These are phyloP conservation scores for Ahaetulla prasina DNA, from an alignment of 2,113 vertebrate species.

Conservation along the genomic window DNA sequence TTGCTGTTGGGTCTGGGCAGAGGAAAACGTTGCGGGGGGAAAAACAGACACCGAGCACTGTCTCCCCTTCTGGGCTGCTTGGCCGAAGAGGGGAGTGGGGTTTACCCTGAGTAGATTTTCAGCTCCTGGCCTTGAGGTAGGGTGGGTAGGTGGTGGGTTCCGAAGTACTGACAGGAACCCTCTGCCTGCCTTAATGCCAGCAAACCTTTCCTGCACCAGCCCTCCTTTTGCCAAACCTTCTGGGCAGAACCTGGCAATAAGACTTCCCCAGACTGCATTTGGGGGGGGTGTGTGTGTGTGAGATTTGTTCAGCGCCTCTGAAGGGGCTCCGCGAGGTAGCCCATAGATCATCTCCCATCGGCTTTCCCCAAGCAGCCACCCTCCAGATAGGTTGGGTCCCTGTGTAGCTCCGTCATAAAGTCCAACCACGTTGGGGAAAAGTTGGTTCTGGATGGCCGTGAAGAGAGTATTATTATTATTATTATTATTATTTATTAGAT, in stretches of 20 bases:
- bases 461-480: no score
- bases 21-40: background rate
- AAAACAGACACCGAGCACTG: background rate
- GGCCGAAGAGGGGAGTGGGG: background rate
- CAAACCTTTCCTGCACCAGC: background rate
- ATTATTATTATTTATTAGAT: no score
- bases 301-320: background rate
- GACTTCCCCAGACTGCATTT: background rate
- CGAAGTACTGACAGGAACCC: background rate
- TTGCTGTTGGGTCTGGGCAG: no score
- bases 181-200: background rate
- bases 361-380: background rate
- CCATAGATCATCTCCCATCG: background rate
- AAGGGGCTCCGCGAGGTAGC: fast-evolving
- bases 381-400: background rate
- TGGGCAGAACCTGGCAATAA: background rate
- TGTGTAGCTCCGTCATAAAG: background rate
- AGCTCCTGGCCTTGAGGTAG: background rate
- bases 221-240: background rate
- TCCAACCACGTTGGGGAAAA: background rate
- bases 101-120: background rate
- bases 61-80: background rate
- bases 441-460: background rate
- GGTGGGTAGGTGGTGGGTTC: background rate
- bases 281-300: no score